A percentile compares a stretch with the other conserved stretches of the same genome.
These are phyloP conservation scores for Melieria omissa DNA, from an alignment of 2,888 invertebrate genomes.

Conservation along the genomic window DNA sequence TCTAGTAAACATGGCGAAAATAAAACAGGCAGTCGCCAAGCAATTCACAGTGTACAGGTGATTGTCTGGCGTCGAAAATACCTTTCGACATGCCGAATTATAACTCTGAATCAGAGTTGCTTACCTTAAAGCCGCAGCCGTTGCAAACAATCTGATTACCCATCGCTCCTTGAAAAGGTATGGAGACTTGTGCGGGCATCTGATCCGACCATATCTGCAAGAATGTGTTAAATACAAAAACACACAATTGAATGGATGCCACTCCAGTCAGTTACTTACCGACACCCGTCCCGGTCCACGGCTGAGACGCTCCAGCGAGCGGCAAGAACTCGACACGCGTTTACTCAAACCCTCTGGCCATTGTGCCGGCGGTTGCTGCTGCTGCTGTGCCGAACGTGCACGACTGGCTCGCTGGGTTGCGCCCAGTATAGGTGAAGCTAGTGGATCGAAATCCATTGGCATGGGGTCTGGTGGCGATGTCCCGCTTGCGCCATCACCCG, in stretches of 20 bases:
- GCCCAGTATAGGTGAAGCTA: constrained; percentile 53
- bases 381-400: constrained; percentile 52
- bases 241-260: not conserved
- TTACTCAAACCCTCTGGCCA: constrained; percentile 56
- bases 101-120: not conserved
- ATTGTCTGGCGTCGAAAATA: no score
- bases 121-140: constrained; percentile 76
- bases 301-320: constrained; percentile 68
- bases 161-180: constrained; percentile 80
- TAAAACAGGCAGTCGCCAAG: no score
- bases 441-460: constrained; percentile 49
- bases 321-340: constrained; percentile 67
- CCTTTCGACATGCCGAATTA: no score
- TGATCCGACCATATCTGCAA: constrained; percentile 65
- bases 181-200: constrained; percentile 69
- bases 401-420: constrained; percentile 58
- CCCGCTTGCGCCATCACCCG: constrained; percentile 34
- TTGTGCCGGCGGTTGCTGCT: constrained; percentile 41
- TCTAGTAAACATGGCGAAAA: not conserved
- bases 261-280: constrained; percentile 43
- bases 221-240: not conserved
- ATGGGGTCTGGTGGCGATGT: constrained; percentile 44
- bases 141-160: constrained; percentile 82
- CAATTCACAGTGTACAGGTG: no score
- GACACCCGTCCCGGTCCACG: constrained; percentile 66